Percentiles rank a stretch among this genome's conserved stretches.
Conservation (phyloP, 2,797 vertebrate species). For the Leptodactylus fallax region DNA sequence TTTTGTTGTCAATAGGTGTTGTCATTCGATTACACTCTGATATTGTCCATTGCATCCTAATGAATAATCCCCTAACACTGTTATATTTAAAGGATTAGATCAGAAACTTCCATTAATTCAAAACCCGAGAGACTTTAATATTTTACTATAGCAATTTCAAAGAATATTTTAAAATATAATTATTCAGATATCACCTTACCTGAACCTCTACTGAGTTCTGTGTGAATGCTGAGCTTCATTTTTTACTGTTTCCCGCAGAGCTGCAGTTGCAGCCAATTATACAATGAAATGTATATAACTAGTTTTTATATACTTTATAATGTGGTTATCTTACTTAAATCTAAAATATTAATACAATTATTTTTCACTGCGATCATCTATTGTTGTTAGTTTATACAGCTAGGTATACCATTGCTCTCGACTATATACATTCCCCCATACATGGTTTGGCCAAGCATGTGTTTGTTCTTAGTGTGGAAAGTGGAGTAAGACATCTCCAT, state of each 20-base stretch:
- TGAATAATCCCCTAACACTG: constrained; percentile 14
- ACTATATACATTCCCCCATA: too few species aligned
- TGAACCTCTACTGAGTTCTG: background rate
- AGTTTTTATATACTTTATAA: background rate
- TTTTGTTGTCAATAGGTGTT: constrained; percentile 1
- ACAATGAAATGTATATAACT: background rate
- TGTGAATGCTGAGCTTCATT: background rate
- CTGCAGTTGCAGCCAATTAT: background rate
- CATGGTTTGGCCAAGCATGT: too few species aligned
- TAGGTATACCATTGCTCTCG: too few species aligned
- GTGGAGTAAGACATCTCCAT: too few species aligned
- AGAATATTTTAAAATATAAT: constrained; percentile 22
- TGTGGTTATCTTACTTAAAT: background rate
- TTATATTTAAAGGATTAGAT: background rate
- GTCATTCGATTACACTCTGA: background rate
- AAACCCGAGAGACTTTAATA: constrained; percentile 6
- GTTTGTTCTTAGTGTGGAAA: too few species aligned
- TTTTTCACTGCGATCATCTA: background rate
- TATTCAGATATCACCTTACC: constrained; percentile 14
- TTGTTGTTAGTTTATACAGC: background rate
- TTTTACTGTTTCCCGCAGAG: background rate
- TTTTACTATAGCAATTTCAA: constrained; percentile 34
- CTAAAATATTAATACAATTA: background rate
- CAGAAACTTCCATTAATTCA: constrained; percentile 12
- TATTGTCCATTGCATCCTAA: background rate